phyloP scores from a whole-genome alignment of 2,888 invertebrate species.

The Philereme vetulata region DNA sequence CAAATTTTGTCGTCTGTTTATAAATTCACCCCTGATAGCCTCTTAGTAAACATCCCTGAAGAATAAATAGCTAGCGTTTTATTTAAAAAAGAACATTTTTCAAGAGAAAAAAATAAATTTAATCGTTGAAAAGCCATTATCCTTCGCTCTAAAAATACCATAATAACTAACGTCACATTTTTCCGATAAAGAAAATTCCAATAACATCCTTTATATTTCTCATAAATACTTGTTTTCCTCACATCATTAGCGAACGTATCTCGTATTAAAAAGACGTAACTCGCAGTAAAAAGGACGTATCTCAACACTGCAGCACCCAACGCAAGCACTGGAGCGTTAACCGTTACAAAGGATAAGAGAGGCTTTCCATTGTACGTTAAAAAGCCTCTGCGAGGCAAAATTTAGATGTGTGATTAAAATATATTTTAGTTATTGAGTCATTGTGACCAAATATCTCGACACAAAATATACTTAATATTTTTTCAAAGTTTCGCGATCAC shows the following conservation, averaged over 20 bases:
- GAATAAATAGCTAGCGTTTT: too few species aligned
- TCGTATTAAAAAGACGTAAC: constrained; percentile 7
- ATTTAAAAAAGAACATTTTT: too few species aligned
- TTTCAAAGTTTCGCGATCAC: too few species aligned
- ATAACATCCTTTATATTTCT: constrained; percentile 1
- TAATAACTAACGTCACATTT: background rate
- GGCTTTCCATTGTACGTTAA: background rate
- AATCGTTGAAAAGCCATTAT: too few species aligned
- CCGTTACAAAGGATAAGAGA: constrained; percentile 12
- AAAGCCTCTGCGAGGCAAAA: background rate
- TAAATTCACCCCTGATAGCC: too few species aligned
- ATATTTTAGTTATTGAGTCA: too few species aligned
- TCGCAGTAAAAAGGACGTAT: constrained; percentile 14
- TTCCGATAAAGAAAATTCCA: constrained; percentile 3
- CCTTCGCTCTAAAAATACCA: background rate
- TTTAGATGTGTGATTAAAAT: too few species aligned
- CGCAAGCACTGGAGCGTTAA: constrained; percentile 19
- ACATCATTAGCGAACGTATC: constrained; percentile 20
- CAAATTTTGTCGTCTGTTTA: too few species aligned
- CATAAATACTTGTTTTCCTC: constrained; percentile 18
- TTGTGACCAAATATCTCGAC: too few species aligned
- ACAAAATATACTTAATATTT: too few species aligned
- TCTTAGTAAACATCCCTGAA: too few species aligned
- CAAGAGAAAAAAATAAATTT: too few species aligned
- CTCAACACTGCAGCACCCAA: constrained; percentile 10